A percentile compares a stretch with the other conserved stretches of the same genome.
These are phyloP conservation scores for Cephus runcator DNA, from an alignment of 2,888 invertebrate genomes.

Conservation along the genomic window DNA sequence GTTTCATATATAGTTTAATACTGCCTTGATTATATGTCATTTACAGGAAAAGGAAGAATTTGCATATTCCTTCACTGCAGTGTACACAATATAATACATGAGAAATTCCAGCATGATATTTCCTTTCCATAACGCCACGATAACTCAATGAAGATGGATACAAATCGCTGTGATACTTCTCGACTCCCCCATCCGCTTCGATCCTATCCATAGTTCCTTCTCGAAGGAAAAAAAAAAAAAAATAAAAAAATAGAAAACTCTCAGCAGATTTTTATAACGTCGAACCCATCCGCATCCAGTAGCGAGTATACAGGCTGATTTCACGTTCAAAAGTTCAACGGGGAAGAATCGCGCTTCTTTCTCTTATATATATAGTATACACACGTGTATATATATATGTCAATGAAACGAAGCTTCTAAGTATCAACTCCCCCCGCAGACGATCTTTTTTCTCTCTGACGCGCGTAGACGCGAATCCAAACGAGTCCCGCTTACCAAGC, in stretches of 20 bases:
- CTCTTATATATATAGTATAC: background rate
- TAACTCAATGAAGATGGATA: slow-evolving; percentile 10
- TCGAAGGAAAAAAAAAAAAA: background rate
- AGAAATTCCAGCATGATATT: background rate
- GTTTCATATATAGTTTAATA: background rate
- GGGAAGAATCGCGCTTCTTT: background rate
- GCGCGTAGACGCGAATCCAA: background rate
- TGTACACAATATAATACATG: background rate
- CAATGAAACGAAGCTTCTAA: background rate
- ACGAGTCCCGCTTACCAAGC: background rate
- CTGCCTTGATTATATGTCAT: background rate
- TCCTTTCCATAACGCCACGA: background rate
- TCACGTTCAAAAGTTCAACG: background rate
- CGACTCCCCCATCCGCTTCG: background rate
- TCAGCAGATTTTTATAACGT: background rate
- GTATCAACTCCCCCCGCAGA: background rate
- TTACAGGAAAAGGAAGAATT: background rate
- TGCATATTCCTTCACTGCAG: background rate
- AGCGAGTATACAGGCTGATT: background rate
- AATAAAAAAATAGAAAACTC: background rate
- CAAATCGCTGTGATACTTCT: slow-evolving; percentile 6
- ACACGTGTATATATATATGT: background rate
- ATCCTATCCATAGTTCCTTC: background rate
- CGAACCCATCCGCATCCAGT: background rate
- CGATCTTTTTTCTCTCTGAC: background rate